Evolutionary conservation across 2,888 invertebrate species (phyloP).

Genomic region (Eilema griseolum): DNA sequence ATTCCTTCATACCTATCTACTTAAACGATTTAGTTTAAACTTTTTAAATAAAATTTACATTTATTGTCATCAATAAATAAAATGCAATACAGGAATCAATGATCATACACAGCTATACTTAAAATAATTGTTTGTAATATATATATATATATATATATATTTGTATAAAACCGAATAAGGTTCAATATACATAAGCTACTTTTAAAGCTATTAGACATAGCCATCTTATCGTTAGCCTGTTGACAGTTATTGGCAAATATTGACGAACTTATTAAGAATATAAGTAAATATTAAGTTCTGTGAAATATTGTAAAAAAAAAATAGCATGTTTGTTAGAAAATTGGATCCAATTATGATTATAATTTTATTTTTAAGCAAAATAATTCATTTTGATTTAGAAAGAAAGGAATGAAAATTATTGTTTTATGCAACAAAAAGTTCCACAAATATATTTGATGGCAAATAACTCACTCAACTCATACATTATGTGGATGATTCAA

Average conservation of each 20-base stretch:
- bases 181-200: constrained; percentile 41
- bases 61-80: constrained; percentile 66
- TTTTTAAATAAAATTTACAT: constrained; percentile 53
- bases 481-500: neutral
- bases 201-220: constrained; percentile 49
- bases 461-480: no score
- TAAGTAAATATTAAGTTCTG: constrained; percentile 33
- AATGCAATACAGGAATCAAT: constrained; percentile 67
- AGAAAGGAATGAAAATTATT: no score
- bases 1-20: constrained; percentile 46
- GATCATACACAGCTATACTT: constrained; percentile 41
- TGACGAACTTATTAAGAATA: constrained; percentile 34
- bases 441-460: no score
- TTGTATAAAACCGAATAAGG: constrained; percentile 38
- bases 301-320: constrained; percentile 36
- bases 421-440: no score
- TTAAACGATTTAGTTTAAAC: constrained; percentile 41
- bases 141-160: constrained; percentile 26
- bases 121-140: constrained; percentile 41
- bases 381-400: neutral
- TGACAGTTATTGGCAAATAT: constrained; percentile 47
- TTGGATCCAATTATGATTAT: neutral
- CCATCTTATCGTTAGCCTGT: constrained; percentile 48
- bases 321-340: constrained; percentile 5
- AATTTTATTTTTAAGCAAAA: constrained; percentile 1